These are phyloP conservation scores for Gobio occitaniae DNA, from an alignment of 2,797 vertebrate species.

Conservation along the genomic window DNA sequence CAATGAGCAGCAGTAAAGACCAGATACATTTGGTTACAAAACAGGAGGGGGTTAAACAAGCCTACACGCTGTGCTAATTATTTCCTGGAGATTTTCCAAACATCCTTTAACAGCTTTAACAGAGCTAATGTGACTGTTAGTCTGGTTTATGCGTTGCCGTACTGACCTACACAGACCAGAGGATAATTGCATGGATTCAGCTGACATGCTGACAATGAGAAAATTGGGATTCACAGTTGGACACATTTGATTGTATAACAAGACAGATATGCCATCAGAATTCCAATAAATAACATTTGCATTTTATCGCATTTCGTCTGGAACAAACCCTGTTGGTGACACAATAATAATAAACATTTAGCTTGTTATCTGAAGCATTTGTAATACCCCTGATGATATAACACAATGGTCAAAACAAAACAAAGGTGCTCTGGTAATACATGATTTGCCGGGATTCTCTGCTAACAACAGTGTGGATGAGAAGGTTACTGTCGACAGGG, in stretches of 20 bases:
- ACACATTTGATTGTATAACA: slow-evolving; percentile 21
- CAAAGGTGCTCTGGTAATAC: background rate
- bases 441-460: slow-evolving; percentile 6
- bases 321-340: slow-evolving; percentile 14
- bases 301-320: background rate
- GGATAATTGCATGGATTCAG: slow-evolving; percentile 32
- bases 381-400: slow-evolving; percentile 1
- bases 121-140: slow-evolving; percentile 32
- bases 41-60: slow-evolving; percentile 17
- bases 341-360: background rate
- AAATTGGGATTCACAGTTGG: slow-evolving; percentile 37
- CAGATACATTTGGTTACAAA: slow-evolving; percentile 30
- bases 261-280: slow-evolving; percentile 10
- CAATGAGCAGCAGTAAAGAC: slow-evolving; percentile 15
- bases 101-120: slow-evolving; percentile 32
- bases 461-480: slow-evolving; percentile 34
- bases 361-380: slow-evolving; percentile 17
- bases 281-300: slow-evolving; percentile 28
- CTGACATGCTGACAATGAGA: slow-evolving; percentile 21
- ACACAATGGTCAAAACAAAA: slow-evolving; percentile 6
- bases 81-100: slow-evolving; percentile 30
- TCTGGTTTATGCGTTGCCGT: slow-evolving; percentile 10
- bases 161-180: slow-evolving; percentile 16
- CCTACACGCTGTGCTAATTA: slow-evolving; percentile 39
- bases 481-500: slow-evolving; percentile 34